phyloP scores from a whole-genome alignment of 2,888 invertebrate genomes.

The Eupithecia pulchellata region DNA sequence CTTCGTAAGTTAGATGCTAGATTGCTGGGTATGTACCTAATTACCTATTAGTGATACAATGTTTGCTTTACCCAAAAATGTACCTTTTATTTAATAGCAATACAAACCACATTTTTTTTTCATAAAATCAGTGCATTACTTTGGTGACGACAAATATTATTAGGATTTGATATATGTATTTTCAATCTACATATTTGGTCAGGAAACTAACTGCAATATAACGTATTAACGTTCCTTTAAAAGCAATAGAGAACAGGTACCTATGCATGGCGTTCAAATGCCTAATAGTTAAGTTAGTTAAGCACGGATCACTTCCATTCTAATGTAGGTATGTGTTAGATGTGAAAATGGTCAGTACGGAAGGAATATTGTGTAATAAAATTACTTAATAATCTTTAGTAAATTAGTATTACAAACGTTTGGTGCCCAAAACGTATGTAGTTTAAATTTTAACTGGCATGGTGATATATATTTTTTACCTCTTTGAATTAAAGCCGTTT shows the following conservation, averaged over 20 bases:
- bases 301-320: neutral
- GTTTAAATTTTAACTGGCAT: neutral
- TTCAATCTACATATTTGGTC: too few species aligned
- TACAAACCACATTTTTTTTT: neutral
- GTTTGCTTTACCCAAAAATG: neutral
- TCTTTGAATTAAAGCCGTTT: neutral
- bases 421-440: neutral
- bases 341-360: too few species aligned
- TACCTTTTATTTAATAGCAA: neutral
- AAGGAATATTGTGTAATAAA: neutral
- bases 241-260: too few species aligned
- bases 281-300: neutral
- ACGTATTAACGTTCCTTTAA: too few species aligned
- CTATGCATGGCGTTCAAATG: neutral
- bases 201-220: neutral
- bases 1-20: neutral
- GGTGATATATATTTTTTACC: neutral
- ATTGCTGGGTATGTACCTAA: neutral
- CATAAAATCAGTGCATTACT: neutral
- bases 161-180: neutral
- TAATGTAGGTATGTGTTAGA: neutral
- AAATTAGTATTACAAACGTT: neutral
- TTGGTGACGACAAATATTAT: neutral
- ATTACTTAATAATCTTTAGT: neutral
- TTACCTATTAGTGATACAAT: neutral